Evolutionary conservation across 2,888 invertebrate species (phyloP).

Genomic region (Sepioteuthis lessoniana): DNA sequence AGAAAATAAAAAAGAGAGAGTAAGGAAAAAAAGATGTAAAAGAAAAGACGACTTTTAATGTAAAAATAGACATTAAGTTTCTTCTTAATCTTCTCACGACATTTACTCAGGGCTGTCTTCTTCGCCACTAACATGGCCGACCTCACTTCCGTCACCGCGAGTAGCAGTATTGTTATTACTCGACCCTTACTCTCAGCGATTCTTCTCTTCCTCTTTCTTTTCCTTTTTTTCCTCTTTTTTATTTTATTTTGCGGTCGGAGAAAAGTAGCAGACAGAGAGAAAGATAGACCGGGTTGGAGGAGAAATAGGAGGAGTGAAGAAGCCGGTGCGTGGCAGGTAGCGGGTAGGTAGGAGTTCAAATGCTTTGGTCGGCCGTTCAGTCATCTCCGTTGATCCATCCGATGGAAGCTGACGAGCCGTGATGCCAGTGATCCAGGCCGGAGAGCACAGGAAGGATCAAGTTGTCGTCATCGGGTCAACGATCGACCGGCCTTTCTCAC

Average conservation of each 20-base stretch:
- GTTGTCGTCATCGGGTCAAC: constrained; percentile 33
- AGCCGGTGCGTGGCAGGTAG: neutral
- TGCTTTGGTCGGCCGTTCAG: neutral
- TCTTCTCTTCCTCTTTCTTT: no score
- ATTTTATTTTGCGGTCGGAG: no score
- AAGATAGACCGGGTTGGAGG: no score
- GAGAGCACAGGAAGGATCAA: neutral
- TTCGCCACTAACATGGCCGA: neutral
- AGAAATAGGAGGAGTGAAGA: no score
- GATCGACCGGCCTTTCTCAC: neutral
- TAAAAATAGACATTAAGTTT: neutral
- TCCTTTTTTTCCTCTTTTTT: no score
- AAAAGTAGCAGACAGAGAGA: no score
- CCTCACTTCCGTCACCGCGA: neutral
- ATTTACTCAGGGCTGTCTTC: neutral
- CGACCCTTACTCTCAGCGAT: neutral
- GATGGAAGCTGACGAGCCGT: neutral
- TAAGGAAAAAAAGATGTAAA: no score
- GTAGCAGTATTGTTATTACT: neutral
- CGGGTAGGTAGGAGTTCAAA: neutral
- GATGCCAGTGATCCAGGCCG: neutral
- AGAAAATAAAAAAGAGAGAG: no score
- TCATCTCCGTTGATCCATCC: neutral
- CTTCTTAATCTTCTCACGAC: no score
- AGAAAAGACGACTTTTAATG: neutral